Base-by-base conservation (phyloP, 2,888 invertebrate genomes). In the Orthosia gothica region DNA sequence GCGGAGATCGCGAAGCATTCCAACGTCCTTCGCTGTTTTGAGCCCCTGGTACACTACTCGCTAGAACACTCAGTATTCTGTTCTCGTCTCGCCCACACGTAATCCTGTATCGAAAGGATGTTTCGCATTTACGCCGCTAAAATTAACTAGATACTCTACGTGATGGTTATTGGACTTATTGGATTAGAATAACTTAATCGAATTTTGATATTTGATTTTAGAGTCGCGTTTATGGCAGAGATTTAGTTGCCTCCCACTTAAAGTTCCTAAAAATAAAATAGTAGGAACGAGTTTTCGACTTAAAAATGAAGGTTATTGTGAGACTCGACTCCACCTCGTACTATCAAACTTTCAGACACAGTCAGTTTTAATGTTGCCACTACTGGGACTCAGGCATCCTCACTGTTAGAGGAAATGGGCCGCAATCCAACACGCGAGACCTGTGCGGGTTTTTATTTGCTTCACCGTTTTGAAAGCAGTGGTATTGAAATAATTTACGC, bases 1-100 rank as follows among this genome's bases (percentile, higher is more conserved):
- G 90, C 89, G 88, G 83, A 81, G 87, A 87, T 87, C 86, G 87
- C 87, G 74, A 88, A 64, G 89, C 90, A 92, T 92, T 92, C 89
- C 90, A 87, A 91, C 90, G 90, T 88, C 92, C 90, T 91, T 90
- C 89, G 89, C 84, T 85, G 47, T 57, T 40, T 81, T 82, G 83
- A 81, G 74, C 64, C 72, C 75, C 74, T 68, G 45, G 82, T 70
- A 70, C 64, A 83, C 77, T 81, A 77, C 62, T 72, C 54, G 69
- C 65, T 70, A 67, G 75, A 58, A 52, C 73, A 76, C 75, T 86
- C 72, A 76, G 71, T 89, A 91, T 90, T 88, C 91, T 63, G 50
- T 62, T 76, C 84, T 81, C 86, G 89, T 83, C 64, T 71, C 70
- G 74, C 84, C 87, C 80, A 86, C 88, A 85, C 87, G 86, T 91